Evolutionary conservation across 2,113 vertebrate species (phyloP).

Genomic region (Zingel zingel): DNA sequence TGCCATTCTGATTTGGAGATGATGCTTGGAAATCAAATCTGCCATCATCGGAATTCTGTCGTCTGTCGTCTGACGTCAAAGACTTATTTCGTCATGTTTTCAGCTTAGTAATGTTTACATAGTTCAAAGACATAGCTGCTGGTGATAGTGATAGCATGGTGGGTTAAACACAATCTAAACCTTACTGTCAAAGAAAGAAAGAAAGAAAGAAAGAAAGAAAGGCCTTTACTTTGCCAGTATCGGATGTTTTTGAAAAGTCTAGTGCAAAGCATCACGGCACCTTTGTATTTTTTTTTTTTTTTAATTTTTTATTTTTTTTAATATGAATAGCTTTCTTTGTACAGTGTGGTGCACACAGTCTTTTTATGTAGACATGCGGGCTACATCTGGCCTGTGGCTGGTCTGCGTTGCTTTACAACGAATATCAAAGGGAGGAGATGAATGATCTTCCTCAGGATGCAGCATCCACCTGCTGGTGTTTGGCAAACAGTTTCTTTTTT

Average conservation of each 20-base stretch:
- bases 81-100: constrained; percentile 3
- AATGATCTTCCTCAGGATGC: constrained; percentile 24
- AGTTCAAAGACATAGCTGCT: constrained; percentile 24
- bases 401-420: constrained; percentile 25
- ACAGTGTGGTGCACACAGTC: background rate
- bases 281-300: too few species aligned
- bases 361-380: constrained; percentile 40
- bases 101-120: background rate
- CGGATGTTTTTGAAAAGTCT: background rate
- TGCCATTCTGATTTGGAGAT: background rate
- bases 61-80: too few species aligned
- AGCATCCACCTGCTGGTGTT: constrained; percentile 45
- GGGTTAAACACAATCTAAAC: constrained; percentile 32
- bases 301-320: constrained; percentile 45
- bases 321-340: constrained; percentile 60
- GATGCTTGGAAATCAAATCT: background rate
- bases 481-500: constrained; percentile 16
- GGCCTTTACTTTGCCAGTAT: background rate
- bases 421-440: constrained; percentile 41
- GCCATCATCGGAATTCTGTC: background rate
- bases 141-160: background rate
- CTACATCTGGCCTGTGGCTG: constrained; percentile 64
- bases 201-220: background rate
- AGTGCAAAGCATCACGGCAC: constrained; percentile 11
- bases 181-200: background rate